Evolutionary conservation across 2,113 vertebrate genomes (phyloP), one percentile per base, ranked within the genome.

Genomic region (Progne subis): DNA sequence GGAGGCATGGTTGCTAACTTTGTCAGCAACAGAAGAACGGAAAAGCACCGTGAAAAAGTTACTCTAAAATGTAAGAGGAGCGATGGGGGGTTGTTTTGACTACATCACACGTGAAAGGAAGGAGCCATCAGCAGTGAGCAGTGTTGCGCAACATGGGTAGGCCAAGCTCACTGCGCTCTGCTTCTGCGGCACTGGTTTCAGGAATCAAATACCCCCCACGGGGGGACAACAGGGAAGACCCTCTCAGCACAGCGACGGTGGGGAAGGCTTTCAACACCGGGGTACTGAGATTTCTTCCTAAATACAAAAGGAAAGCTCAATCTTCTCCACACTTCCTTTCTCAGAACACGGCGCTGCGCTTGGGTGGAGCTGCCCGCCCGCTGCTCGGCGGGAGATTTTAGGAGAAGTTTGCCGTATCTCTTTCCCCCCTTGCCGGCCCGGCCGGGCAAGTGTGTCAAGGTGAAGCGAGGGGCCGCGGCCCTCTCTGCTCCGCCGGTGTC

Each of bases 161-260:
- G 14, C 39, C 24, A 9, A 17, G 49, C 34, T 59, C 20, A 8
- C 39, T 44, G 53, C 2, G 14, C 37, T 11, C 18, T 14, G 18
- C 56, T 16, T 18, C 29, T 19, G 19, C 4, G 10, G 32, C 46
- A 9, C 24, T 9, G 13, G 29, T 32, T 78, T 81, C 24, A 18
- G 47, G 49, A 44, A 31, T 20, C 19, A 53, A 47, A 77, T 16
- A 49, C 4, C 2, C 4, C 3, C 4, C 11, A 3, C 7, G 0
- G 8, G 7, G 32, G n/a, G 3, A 39, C 6, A 17, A 24, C 61
- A 43, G 41, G 34, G 17, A 49, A 79, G 19, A 31, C 4, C 11
- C 19, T 12, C 10, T 52, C 16, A 14, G 29, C 1, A 4, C 16
- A 32, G 6, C 1, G 8, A 12, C 1, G 3, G 29, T 2, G 25